phyloP scores from a whole-genome alignment of 2,113 vertebrate genomes.

The Mesoclemmys tuberculata region DNA sequence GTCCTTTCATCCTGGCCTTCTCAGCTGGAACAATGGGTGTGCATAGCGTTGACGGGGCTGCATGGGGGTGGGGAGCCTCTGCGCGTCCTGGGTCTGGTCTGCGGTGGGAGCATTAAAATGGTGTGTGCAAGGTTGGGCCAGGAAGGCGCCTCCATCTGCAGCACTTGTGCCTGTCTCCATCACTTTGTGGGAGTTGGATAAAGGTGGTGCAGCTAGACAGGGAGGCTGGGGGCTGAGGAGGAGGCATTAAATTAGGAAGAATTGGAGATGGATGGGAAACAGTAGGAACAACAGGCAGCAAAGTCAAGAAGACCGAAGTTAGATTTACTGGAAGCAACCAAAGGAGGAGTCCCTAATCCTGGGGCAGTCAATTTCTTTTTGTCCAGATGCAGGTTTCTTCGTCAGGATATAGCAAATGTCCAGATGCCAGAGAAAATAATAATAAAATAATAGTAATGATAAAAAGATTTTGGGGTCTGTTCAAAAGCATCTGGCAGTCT shows the following conservation, averaged over 20 bases:
- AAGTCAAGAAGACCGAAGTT: not conserved
- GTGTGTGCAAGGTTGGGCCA: not conserved
- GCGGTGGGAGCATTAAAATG: not conserved
- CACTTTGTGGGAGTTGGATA: not conserved
- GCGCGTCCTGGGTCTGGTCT: not conserved
- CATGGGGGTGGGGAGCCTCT: not conserved
- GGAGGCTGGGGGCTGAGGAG: not conserved
- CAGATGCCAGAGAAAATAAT: too few relatives aligned
- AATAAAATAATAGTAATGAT: too few relatives aligned
- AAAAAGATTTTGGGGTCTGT: too few relatives aligned
- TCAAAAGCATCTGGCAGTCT: too few relatives aligned
- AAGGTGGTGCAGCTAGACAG: not conserved
- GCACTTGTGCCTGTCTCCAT: not conserved
- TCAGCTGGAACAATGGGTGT: not conserved
- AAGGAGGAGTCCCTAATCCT: not conserved
- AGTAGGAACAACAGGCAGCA: not conserved
- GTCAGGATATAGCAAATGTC: too few relatives aligned
- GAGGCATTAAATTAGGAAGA: not conserved
- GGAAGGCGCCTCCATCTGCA: not conserved
- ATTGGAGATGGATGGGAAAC: not conserved
- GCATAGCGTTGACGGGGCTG: not conserved
- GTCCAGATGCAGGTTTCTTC: too few relatives aligned
- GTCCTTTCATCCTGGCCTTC: not conserved
- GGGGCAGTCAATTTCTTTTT: too few relatives aligned
- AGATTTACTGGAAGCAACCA: not conserved